Evolutionary conservation across 2,888 invertebrate genomes (phyloP).

Genomic region (Tetrapedia diversipes): DNA sequence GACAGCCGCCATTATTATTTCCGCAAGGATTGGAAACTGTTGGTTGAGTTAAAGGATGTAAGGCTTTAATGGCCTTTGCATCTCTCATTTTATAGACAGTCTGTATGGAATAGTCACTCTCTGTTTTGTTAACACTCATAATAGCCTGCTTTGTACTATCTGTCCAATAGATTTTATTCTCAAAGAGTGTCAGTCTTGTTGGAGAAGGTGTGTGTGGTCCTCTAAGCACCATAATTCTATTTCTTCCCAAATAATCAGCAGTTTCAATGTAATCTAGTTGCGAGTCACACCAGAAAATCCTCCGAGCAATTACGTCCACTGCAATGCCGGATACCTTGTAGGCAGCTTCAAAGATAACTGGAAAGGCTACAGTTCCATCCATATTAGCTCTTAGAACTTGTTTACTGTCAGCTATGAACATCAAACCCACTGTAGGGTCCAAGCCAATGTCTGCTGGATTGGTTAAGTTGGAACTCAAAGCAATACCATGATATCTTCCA

Average conservation of each 20-base stretch:
- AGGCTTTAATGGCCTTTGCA: slow-evolving; percentile 92
- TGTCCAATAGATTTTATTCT: slow-evolving; percentile 95
- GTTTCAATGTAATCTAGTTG: slow-evolving; percentile 97
- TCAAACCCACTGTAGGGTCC: slow-evolving; percentile 94
- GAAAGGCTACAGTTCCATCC: slow-evolving; percentile 94
- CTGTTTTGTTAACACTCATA: slow-evolving; percentile 93
- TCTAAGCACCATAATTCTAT: slow-evolving; percentile 90
- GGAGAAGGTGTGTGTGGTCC: slow-evolving; percentile 95
- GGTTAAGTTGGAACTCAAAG: slow-evolving; percentile 94
- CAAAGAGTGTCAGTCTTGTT: slow-evolving; percentile 91
- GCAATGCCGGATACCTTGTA: slow-evolving; percentile 97
- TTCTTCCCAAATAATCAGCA: slow-evolving; percentile 95
- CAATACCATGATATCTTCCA: slow-evolving; percentile 94
- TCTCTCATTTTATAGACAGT: slow-evolving; percentile 92
- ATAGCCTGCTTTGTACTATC: slow-evolving; percentile 95
- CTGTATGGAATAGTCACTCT: slow-evolving; percentile 90
- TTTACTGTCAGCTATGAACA: slow-evolving; percentile 94
- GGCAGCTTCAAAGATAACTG: slow-evolving; percentile 95
- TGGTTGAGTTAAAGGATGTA: slow-evolving; percentile 91
- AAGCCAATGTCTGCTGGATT: slow-evolving; percentile 95
- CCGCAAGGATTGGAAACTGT: slow-evolving; percentile 91
- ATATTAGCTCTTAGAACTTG: slow-evolving; percentile 95
- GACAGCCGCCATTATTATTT: slow-evolving; percentile 93
- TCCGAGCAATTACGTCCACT: slow-evolving; percentile 93
- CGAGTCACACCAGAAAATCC: slow-evolving; percentile 98